Base-by-base conservation (phyloP, 2,888 invertebrate genomes). In the Scaptomyza tumidula region DNA sequence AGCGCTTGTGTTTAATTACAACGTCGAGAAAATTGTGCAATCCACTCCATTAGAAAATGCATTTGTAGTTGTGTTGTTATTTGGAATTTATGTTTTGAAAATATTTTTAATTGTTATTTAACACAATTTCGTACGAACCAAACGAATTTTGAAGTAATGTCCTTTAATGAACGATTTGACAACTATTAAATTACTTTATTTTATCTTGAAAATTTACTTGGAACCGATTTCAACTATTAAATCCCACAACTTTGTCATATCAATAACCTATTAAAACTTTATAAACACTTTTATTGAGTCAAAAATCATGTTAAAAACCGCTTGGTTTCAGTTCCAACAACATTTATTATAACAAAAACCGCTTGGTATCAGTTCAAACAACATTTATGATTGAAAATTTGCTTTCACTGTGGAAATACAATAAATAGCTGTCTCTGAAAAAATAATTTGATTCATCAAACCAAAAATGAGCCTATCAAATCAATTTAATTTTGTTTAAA, bases 1-100 rank as follows among this genome's bases (percentile, higher is more conserved):
- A 70, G 52, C 56, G 70, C 67, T 71, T 71, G 76, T 73, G 41
- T 73, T 73, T 64, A 80, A 78, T 76, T 76, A 78, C 52, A 66
- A 59, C 39, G 13, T 37, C 16, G 10, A 52, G 37, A 52, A 56
- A 10, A 46, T 19, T 19, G 6, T 48, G 9, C 16, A 19, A 33
- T 11, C 29, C 29, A 33, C 33, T 16, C 29, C 29, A 45, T 55
- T 11, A 14, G 19, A 11, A 52, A 52, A 39, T 39, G 9, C 14
- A 27, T 10, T 39, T 19, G 49, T 10, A 0, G 3, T 19, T 13
- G 1, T 1, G 4, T 29, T 10, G 6, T 19, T 10, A 9, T 4
- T 49, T 19, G 13, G 13, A 10, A 35, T 50, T 19, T 19, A 44
- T 43, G 6, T n/a, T n/a, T 7, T 4, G n/a, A 37, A 37, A n/a